Conservation (phyloP, 2,113 vertebrate species). For the Peromyscus californicus region DNA sequence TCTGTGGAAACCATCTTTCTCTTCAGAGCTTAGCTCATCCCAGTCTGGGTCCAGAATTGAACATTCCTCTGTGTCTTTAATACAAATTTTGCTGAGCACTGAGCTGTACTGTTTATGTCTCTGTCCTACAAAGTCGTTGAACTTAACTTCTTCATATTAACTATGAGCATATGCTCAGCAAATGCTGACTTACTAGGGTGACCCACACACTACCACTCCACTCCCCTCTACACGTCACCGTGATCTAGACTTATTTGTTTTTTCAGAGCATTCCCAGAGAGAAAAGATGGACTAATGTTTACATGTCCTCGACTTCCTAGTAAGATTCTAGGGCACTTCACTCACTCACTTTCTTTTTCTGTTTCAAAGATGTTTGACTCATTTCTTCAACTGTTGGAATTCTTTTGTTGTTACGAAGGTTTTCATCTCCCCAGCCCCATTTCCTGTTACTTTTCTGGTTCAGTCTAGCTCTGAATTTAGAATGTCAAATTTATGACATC, state of each 20-base stretch:
- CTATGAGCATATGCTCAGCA: background rate
- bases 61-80: background rate
- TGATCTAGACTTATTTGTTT: conserved; percentile 20
- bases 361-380: conserved; percentile 77
- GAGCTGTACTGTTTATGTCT: background rate
- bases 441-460: conserved; percentile 35
- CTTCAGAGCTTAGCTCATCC: background rate
- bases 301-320: background rate
- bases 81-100: background rate
- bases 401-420: conserved; percentile 67
- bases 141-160: conserved; percentile 28
- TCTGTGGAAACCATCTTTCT: background rate
- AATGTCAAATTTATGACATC: conserved; percentile 74
- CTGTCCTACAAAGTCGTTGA: background rate
- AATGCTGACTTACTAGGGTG: background rate
- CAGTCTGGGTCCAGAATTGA: background rate
- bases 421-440: conserved; percentile 61
- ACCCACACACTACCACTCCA: background rate
- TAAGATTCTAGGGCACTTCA: conserved; percentile 11
- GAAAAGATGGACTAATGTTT: background rate
- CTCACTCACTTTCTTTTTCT: conserved; percentile 78
- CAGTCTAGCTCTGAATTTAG: conserved; percentile 48
- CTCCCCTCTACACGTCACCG: background rate
- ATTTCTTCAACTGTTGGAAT: conserved; percentile 56
- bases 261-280: conserved; percentile 7